Conservation (phyloP, 2,888 invertebrate genomes). For the Acleris cristana region DNA sequence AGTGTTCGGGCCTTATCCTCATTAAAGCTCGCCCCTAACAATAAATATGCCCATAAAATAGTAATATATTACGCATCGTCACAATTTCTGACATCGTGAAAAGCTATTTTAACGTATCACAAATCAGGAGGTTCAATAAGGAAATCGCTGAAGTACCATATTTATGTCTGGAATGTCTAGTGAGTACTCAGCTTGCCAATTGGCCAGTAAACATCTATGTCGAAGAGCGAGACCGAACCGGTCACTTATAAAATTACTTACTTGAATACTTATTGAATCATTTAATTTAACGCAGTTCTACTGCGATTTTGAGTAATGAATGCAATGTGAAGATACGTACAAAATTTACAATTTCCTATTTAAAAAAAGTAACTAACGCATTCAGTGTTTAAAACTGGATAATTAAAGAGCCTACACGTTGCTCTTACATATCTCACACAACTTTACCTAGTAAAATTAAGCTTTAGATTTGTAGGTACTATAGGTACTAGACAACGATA, state of each 20-base stretch:
- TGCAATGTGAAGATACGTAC: too few relatives aligned
- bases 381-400: too few relatives aligned
- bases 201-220: background rate
- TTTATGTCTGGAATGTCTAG: conserved; percentile 11
- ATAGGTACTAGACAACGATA: too few relatives aligned
- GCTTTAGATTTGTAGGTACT: too few relatives aligned
- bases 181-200: background rate
- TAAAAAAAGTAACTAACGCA: too few relatives aligned
- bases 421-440: too few relatives aligned
- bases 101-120: conserved; percentile 18
- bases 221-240: background rate
- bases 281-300: too few relatives aligned
- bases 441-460: too few relatives aligned
- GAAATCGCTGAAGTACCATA: conserved; percentile 17
- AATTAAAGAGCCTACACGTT: too few relatives aligned
- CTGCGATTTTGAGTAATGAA: too few relatives aligned
- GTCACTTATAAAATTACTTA: background rate
- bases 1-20: background rate
- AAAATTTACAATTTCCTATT: too few relatives aligned
- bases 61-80: conserved; percentile 23
- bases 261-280: too few relatives aligned
- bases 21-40: conserved; percentile 11
- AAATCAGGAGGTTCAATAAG: conserved; percentile 20
- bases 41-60: conserved; percentile 26
- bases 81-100: conserved; percentile 16